Conservation (phyloP, 2,797 vertebrate species). For the Bradypodion ventrale region DNA sequence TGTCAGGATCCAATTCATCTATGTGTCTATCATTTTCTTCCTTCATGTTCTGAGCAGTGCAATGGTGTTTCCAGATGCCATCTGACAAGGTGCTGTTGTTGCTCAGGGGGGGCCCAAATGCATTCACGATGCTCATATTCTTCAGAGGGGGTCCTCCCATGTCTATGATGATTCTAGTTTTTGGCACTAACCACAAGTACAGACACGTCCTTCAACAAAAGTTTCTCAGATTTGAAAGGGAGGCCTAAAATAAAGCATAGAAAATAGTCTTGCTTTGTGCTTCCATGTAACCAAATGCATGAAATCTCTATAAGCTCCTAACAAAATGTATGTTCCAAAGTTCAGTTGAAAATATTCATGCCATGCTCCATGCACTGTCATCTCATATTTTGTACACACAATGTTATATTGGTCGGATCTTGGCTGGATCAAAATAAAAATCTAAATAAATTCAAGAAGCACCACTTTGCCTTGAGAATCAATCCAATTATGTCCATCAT, state of each 20-base stretch:
- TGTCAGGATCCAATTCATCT: neutral
- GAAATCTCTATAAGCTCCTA: neutral
- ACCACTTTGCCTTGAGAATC: neutral
- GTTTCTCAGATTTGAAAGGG: neutral
- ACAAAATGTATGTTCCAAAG: neutral
- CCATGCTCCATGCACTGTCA: too few species aligned
- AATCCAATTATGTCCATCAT: neutral
- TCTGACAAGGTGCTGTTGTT: too few species aligned
- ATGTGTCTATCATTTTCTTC: neutral
- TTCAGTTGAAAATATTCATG: too few species aligned
- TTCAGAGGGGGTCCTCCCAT: too few species aligned
- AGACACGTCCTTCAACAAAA: neutral
- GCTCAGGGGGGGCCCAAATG: too few species aligned
- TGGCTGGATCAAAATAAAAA: neutral
- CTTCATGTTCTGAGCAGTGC: too few species aligned
- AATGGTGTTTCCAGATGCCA: too few species aligned
- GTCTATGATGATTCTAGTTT: neutral
- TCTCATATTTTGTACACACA: too few species aligned
- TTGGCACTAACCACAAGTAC: neutral
- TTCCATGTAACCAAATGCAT: neutral
- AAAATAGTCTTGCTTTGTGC: neutral
- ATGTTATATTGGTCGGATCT: too few species aligned
- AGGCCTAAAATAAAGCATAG: neutral
- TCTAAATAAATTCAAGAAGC: conserved; percentile 8
- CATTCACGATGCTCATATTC: too few species aligned